Conservation (phyloP, 1,140 invertebrate species). For the Saccostrea cuccullata region DNA sequence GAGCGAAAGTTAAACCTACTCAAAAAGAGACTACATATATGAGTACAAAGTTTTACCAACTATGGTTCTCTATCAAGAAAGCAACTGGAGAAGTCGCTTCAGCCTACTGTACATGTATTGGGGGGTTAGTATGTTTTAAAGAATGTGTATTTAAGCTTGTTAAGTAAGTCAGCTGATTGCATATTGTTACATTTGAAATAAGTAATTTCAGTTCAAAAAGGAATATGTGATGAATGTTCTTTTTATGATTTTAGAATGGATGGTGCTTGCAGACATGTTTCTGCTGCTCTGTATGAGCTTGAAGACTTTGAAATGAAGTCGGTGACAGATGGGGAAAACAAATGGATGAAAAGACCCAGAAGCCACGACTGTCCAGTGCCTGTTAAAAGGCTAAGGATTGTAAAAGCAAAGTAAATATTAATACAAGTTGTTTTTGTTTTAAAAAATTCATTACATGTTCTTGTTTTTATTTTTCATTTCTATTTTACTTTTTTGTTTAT, state of each 20-base stretch:
- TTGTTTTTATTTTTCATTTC: background rate
- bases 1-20: slow-evolving; percentile 28
- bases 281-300: slow-evolving; percentile 12
- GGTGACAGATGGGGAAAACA: slow-evolving; percentile 18
- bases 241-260: slow-evolving; percentile 20
- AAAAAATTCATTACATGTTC: background rate
- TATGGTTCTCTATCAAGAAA: slow-evolving; percentile 40
- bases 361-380: background rate
- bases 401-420: background rate
- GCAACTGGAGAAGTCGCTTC: slow-evolving; percentile 23
- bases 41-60: slow-evolving; percentile 35
- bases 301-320: slow-evolving; percentile 19
- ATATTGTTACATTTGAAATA: background rate
- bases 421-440: background rate
- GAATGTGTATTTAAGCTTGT: background rate
- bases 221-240: background rate
- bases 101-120: slow-evolving; percentile 34
- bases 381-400: slow-evolving; percentile 1
- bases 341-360: slow-evolving; percentile 31
- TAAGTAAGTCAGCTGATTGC: background rate
- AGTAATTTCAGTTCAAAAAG: background rate
- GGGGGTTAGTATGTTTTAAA: slow-evolving; percentile 30
- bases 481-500: background rate
- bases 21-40: background rate
- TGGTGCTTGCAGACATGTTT: slow-evolving; percentile 26